phyloP scores from a whole-genome alignment of 2,888 invertebrate genomes.

The Endomychus coccineus region DNA sequence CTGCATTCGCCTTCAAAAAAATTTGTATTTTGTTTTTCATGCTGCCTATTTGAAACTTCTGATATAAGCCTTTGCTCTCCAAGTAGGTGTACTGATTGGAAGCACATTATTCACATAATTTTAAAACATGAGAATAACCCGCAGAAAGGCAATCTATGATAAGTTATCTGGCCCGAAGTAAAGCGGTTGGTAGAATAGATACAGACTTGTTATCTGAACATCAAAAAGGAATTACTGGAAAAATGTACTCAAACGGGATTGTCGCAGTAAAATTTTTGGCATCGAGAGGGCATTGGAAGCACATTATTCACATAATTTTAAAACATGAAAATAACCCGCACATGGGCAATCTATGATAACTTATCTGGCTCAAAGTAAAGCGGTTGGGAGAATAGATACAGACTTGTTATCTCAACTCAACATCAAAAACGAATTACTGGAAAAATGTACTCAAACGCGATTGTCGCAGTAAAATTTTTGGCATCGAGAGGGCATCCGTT shows the following conservation, averaged over 20 bases:
- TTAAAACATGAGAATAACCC: too few relatives aligned
- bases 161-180: conserved; percentile 2
- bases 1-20: conserved; percentile 20
- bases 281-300: too few relatives aligned
- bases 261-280: too few relatives aligned
- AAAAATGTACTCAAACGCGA: conserved; percentile 11
- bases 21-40: conserved; percentile 18
- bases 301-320: conserved; percentile 4
- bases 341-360: conserved; percentile 3
- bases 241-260: too few relatives aligned
- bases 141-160: too few relatives aligned
- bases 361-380: conserved; percentile 3
- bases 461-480: conserved; percentile 21
- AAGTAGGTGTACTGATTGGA: conserved; percentile 18
- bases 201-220: background rate
- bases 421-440: conserved; percentile 12
- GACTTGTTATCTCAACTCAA: conserved; percentile 6
- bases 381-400: conserved; percentile 10
- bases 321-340: conserved; percentile 5
- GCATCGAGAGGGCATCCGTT: conserved; percentile 23
- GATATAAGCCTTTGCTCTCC: conserved; percentile 15
- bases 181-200: conserved; percentile 3
- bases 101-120: too few relatives aligned
- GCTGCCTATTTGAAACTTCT: conserved; percentile 17
- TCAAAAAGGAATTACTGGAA: too few relatives aligned